Evolutionary conservation across 2,888 invertebrate species (phyloP), one percentile per base, ranked within the genome.

Genomic region (Lasioglossum marginatum): DNA sequence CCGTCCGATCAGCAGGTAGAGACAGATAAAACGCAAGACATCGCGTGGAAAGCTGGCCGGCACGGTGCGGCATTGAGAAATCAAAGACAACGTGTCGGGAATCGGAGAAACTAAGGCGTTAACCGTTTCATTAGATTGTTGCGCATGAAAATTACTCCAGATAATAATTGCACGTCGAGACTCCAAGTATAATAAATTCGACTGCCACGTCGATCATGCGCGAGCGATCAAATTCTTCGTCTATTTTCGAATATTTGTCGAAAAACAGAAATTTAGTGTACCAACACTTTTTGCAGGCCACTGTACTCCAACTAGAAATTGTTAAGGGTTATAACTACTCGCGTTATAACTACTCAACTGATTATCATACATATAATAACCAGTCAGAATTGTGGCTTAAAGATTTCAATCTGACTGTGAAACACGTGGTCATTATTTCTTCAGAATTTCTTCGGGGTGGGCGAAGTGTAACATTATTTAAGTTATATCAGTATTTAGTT

Each of bases 1-100:
- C 66, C 52, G 82, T 66, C 77, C 40, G 82, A 80, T 73, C 66
- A 72, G 14, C 60, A 45, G n/a, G 48, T 31, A 8, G 16, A 57
- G 75, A 75, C 70, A 75, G 63, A 71, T 73, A 34, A 60, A 45
- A 71, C 70, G 31, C 72, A 72, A 68, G 73, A 73, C 77, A 75
- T 16, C 23, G 45, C 52, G 77, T 1, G 75, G 66, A 81, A 79
- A 86, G 82, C 48, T 77, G 52, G n/a, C 14, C 66, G 27, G 40
- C n/a, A n/a, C n/a, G n/a, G n/a, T n/a, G n/a, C n/a, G n/a, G n/a
- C n/a, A 60, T 77, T 27, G 75, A 66, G 70, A 80, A 86, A 82
- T 82, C 86, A 80, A 72, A 75, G 57, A 57, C 27, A 63, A 37
- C 14, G 19, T 12, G 52, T 52, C 63, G 27, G 37, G 63, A 70